Evolutionary conservation across 2,113 vertebrate species (phyloP), one percentile per base, ranked within the genome.

Genomic region (Cacatua alba): DNA sequence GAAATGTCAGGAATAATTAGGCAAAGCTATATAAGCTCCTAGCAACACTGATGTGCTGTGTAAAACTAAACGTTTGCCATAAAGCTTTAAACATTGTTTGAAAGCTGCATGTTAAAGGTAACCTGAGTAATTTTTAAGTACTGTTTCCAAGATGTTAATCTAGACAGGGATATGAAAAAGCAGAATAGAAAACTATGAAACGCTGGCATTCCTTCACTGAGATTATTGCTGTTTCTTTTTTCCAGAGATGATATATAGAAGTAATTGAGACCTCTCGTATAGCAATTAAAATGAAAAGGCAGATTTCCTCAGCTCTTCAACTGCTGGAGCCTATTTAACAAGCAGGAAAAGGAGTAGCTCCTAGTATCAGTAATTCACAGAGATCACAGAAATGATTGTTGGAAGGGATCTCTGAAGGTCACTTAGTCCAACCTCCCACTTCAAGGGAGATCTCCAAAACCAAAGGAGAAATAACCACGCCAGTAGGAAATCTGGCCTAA

Each of bases 1-100:
- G 95, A 96, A 96, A 96, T 96, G 78, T 97, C 95, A 97, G 51
- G 88, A 97, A 96, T 96, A 98, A 98, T 97, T 97, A 96, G 80
- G 86, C 75, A 87, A 96, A 97, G 87, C 83, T 70, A 14, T 93
- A 74, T 86, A 82, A 95, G 88, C 85, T 91, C 80, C 82, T 82
- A 94, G 84, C 93, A 93, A 95, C 72, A 95, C 59, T 92, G 52
- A 88, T 85, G 65, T 62, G 74, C 69, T 72, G 65, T 83, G 77
- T 92, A 63, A 83, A 96, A 70, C 59, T 81, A 55, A 95, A 76
- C 63, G 5, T 93, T 96, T 95, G 44, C 91, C 82, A 14, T 89
- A 57, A 95, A 91, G 46, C 43, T 83, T 94, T 94, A 93, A 95
- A 93, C 76, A 52, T 63, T 75, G 15, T 90, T 93, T 95, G 86